Evolutionary conservation across 2,113 vertebrate genomes (phyloP).

Genomic region (Tichodroma muraria): DNA sequence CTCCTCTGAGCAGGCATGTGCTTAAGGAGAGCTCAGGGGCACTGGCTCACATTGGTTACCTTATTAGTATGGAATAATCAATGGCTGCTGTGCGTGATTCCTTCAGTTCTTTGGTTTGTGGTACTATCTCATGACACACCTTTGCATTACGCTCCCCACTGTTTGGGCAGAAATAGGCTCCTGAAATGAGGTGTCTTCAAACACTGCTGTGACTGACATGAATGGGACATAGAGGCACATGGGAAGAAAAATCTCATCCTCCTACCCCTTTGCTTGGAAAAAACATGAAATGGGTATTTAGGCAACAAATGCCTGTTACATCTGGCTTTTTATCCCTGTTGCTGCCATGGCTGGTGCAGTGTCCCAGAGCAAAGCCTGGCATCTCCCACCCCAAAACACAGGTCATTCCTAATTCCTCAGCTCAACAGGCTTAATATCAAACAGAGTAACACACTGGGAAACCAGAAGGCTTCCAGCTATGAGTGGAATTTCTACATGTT

Average conservation of each 20-base stretch:
- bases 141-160: neutral
- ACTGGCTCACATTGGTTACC: neutral
- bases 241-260: neutral
- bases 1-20: neutral
- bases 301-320: neutral
- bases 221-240: rapidly evolving
- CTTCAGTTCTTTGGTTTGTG: neutral
- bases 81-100: neutral
- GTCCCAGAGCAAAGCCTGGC: neutral
- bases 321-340: neutral
- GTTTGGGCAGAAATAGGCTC: neutral
- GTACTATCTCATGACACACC: neutral
- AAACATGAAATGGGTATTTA: neutral
- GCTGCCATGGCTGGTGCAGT: neutral
- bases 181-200: neutral
- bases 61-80: neutral
- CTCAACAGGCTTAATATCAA: neutral
- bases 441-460: neutral
- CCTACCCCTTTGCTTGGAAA: neutral
- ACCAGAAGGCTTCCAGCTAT: neutral
- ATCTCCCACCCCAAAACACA: neutral
- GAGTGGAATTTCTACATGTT: neutral
- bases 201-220: rapidly evolving
- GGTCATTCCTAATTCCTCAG: neutral
- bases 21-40: neutral